Conservation (phyloP, 2,113 vertebrate genomes). For the Epinephelus lanceolatus region DNA sequence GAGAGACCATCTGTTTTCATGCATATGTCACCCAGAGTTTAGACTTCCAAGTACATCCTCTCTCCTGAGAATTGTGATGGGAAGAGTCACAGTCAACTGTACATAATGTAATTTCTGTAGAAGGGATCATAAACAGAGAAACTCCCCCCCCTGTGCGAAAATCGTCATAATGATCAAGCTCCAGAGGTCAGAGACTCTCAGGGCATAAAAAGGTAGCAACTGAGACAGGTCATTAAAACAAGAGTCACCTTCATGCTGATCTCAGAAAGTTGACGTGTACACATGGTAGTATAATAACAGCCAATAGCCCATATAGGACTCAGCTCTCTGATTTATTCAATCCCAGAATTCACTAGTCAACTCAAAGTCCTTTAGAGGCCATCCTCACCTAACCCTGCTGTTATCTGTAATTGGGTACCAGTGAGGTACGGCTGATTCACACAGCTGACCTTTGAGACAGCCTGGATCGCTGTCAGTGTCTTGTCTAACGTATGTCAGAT, state of each 20-base stretch:
- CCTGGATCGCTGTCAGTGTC: conserved; percentile 22
- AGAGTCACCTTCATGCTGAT: not conserved
- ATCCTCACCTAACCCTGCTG: conserved; percentile 16
- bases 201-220: no score
- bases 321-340: conserved; percentile 20
- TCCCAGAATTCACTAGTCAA: conserved; percentile 15
- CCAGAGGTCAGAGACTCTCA: no score
- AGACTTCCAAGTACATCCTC: not conserved
- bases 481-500: conserved; percentile 31
- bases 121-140: not conserved
- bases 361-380: conserved; percentile 14
- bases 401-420: conserved; percentile 51
- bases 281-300: not conserved
- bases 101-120: not conserved
- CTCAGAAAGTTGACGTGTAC: conserved; percentile 7
- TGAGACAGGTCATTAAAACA: conserved; percentile 12
- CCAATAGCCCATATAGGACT: not conserved
- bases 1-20: not conserved
- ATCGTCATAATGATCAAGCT: no score
- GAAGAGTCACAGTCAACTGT: not conserved
- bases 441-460: conserved; percentile 48
- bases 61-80: not conserved
- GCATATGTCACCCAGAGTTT: not conserved
- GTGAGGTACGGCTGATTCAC: conserved; percentile 21
- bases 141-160: no score